Base-by-base conservation (phyloP, 2,797 vertebrate species). In the Sebastes matsubarae region DNA sequence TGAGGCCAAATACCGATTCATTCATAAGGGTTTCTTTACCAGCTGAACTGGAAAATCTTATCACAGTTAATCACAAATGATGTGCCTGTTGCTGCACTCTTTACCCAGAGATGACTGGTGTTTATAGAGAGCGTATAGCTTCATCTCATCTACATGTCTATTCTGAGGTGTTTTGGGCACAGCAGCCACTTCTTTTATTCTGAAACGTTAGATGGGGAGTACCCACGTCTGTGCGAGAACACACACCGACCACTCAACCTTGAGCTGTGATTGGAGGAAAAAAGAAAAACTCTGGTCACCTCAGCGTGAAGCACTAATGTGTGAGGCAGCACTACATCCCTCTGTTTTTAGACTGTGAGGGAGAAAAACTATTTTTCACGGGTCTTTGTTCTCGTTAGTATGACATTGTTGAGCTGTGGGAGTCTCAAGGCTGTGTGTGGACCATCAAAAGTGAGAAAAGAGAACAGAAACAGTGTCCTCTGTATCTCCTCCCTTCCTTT, bases 371-470 rank as follows among this genome's bases (percentile, higher is more conserved):
- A 25, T 30, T 77, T 77, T 75, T 68, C 55, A 38, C 27, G 34
- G 22, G 32, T n/a, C 76, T 85, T 81, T 83, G 42, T 81, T 88
- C 60, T 69, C 14, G 5, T 83, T 76, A 72, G 50, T 77, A 6
- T 81, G 81, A 77, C 78, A 81, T 75, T 79, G 75, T 85, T 58
- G 65, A 68, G 83, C 74, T 82, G 86, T 77, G 79, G 58, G 87
- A 86, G 80, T 88, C 87, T 90, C 90, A 88, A 92, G 89, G 90
- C 89, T 89, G 79, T 65, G 80, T 67, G 84, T 57, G 64, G 69
- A 78, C 27, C 68, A 36, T 78, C 81, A 88, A 65, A 84, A 80
- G 74, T 77, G 65, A 80, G 64, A 72, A 70, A 84, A 81, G 14
- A 74, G 63, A 90, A 85, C 46, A 83, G 79, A 16, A 86, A 82